These are phyloP conservation scores for Fragum fragum DNA, from an alignment of 2,888 invertebrate species.

Conservation along the genomic window DNA sequence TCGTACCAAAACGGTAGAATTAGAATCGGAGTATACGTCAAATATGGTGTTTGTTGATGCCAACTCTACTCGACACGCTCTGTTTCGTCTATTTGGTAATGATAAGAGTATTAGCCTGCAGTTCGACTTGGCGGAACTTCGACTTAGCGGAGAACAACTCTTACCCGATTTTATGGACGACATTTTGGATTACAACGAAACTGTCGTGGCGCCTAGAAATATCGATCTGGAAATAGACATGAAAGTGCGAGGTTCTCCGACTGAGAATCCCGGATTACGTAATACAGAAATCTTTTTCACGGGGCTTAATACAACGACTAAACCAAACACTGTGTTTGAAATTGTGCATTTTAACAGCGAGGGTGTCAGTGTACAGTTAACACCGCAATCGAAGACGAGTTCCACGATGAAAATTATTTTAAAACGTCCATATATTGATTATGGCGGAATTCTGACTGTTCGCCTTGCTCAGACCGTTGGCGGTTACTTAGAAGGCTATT, in stretches of 20 bases:
- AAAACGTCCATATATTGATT: constrained; percentile 50
- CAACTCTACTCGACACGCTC: constrained; percentile 28
- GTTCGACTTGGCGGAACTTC: constrained; percentile 40
- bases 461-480: constrained; percentile 48
- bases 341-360: constrained; percentile 48
- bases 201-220: constrained; percentile 33
- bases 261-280: constrained; percentile 32
- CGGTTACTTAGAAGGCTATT: constrained; percentile 49
- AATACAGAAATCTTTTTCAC: constrained; percentile 60
- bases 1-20: neutral
- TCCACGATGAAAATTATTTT: constrained; percentile 49
- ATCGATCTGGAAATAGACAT: constrained; percentile 46
- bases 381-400: neutral
- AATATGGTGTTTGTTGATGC: constrained; percentile 26
- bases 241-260: constrained; percentile 29
- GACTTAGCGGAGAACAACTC: constrained; percentile 29
- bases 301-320: constrained; percentile 53
- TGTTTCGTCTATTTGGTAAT: constrained; percentile 48
- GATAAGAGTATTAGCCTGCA: constrained; percentile 41
- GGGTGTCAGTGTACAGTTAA: constrained; percentile 28
- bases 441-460: constrained; percentile 59
- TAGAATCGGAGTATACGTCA: neutral
- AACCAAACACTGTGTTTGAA: constrained; percentile 57
- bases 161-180: constrained; percentile 29
- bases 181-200: constrained; percentile 32